Conservation (phyloP, 2,888 invertebrate genomes). For the Drosophila barbarae region DNA sequence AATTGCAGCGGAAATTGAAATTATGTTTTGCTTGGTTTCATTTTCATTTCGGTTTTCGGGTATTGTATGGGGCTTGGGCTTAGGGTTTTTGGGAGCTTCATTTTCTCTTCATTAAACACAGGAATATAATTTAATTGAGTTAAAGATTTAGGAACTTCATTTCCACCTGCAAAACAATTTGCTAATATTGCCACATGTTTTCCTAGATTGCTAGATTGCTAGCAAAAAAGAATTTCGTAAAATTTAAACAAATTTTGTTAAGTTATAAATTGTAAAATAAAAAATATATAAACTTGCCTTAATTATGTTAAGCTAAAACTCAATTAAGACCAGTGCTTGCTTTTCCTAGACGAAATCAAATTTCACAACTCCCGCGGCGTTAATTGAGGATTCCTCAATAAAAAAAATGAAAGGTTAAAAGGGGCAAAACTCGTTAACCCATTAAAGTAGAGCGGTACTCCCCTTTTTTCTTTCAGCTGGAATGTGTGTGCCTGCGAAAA, state of each 20-base stretch:
- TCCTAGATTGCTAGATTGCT: too few relatives aligned
- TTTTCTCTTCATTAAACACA: not conserved
- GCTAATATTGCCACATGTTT: not conserved
- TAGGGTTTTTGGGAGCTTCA: slow-evolving; percentile 1
- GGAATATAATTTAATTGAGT: slow-evolving; percentile 33
- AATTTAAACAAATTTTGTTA: not conserved
- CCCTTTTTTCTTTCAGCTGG: slow-evolving; percentile 26
- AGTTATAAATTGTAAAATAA: not conserved
- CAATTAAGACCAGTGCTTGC: slow-evolving; percentile 42
- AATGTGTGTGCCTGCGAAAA: slow-evolving; percentile 43
- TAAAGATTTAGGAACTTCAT: not conserved
- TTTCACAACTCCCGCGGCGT: slow-evolving; percentile 65
- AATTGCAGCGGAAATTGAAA: slow-evolving; percentile 71
- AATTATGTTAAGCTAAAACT: slow-evolving; percentile 34
- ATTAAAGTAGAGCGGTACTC: slow-evolving; percentile 48
- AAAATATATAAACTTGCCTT: not conserved
- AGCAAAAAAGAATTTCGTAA: not conserved
- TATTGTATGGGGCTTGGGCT: not conserved
- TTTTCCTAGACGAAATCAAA: slow-evolving; percentile 49
- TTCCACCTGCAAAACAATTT: not conserved
- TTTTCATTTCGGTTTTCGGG: slow-evolving; percentile 47
- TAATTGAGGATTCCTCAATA: slow-evolving; percentile 66
- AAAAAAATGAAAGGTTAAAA: slow-evolving; percentile 39
- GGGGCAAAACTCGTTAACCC: slow-evolving; percentile 57
- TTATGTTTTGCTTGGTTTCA: slow-evolving; percentile 57